These are phyloP conservation scores for Erpornis zantholeuca DNA, from an alignment of 2,113 vertebrate species.

Conservation along the genomic window DNA sequence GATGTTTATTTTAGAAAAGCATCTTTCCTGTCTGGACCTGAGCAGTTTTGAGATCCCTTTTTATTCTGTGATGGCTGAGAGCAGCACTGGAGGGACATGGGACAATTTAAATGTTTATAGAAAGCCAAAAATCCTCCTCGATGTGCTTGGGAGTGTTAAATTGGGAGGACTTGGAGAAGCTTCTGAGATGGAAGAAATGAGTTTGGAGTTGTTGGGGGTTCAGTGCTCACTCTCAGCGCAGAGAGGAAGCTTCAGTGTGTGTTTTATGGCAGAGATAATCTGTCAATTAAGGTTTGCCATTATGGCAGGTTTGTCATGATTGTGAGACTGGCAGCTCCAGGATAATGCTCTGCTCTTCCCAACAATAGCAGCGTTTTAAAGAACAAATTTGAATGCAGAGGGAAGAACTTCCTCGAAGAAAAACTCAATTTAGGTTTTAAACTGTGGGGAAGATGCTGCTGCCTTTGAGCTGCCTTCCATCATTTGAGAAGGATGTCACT, in stretches of 20 bases:
- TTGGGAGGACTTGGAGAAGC: background rate
- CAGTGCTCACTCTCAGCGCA: background rate
- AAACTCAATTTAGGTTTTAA: background rate
- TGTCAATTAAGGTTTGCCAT: background rate
- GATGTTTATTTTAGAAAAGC: background rate
- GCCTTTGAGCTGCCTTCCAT: background rate
- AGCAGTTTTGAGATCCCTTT: background rate
- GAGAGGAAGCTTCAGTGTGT: background rate
- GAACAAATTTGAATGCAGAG: conserved; percentile 1
- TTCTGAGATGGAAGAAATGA: background rate
- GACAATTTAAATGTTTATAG: background rate
- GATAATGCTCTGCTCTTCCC: background rate
- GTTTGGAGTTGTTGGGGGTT: background rate
- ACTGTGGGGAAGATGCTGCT: background rate
- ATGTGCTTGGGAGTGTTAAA: background rate
- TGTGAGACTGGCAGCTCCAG: background rate
- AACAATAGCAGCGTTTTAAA: conserved; percentile 5
- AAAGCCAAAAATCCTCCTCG: background rate
- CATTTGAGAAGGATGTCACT: background rate
- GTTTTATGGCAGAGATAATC: background rate
- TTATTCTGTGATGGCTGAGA: background rate
- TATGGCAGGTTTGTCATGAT: background rate
- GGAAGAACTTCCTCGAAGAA: background rate
- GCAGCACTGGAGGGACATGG: rapidly evolving
- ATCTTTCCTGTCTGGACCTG: background rate